These are phyloP conservation scores for Pelochelys cantorii DNA, from an alignment of 2,797 vertebrate species.

Conservation along the genomic window DNA sequence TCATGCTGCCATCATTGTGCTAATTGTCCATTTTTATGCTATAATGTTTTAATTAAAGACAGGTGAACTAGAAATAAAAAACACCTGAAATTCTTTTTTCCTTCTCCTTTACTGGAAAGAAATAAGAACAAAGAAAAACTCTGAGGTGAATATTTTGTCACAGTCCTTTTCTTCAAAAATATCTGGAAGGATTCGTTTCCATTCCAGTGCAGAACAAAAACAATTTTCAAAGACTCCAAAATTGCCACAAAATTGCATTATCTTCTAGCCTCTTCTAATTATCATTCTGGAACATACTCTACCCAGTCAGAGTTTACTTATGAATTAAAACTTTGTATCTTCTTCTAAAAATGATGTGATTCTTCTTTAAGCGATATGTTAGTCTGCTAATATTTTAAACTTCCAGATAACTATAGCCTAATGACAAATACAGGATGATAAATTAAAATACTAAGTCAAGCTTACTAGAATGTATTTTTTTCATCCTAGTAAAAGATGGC, in stretches of 20 bases:
- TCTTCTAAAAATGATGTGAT: not conserved
- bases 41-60: not conserved
- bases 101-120: not conserved
- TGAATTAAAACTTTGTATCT: not conserved
- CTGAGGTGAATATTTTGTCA: not conserved
- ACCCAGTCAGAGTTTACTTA: not conserved
- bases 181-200: not conserved
- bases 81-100: not conserved
- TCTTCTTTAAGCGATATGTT: conserved; percentile 19
- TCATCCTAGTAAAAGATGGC: not conserved
- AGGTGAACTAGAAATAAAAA: not conserved
- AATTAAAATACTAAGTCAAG: not conserved
- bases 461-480: not conserved
- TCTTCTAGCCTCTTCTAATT: not conserved
- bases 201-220: not conserved
- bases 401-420: not conserved
- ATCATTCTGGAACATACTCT: not conserved
- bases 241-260: not conserved
- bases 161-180: not conserved
- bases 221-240: not conserved
- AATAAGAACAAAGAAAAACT: not conserved
- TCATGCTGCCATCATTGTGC: not conserved
- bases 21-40: not conserved
- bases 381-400: not conserved
- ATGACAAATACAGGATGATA: not conserved